Base-by-base conservation (phyloP, 2,888 invertebrate species). In the Lasioglossum malachurum region DNA sequence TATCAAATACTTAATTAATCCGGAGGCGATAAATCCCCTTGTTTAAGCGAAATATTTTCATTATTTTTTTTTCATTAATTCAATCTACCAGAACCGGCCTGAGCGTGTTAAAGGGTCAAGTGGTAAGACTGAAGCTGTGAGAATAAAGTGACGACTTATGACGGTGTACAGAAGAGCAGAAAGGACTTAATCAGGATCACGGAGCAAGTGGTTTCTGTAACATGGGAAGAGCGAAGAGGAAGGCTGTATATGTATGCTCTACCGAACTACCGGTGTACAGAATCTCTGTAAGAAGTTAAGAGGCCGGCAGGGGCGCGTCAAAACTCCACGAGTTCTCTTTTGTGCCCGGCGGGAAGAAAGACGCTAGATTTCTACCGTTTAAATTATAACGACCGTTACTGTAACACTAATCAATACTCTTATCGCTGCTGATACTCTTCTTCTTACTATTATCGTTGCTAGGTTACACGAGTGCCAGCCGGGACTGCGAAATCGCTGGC, bases 401-500 rank as follows among this genome's bases (percentile, higher is more conserved):
- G 57, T 86, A 86, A 84, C 77, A 77, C 78, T 88, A 87, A 76
- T 80, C 85, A 85, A 82, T 80, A 83, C 69, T 82, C 85, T 78
- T 88, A 88, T 85, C 84, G 88, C 88, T 87, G 85, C 88, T 85
- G 85, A 88, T 87, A 85, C 72, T 88, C 84, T 81, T 82, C 87
- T 87, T 88, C 82, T 83, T 85, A 87, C 78, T 80, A 87, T 88
- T 85, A 88, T 85, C 85, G 75, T 82, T 85, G 80, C 80, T 87
- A 88, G 84, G 49, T 81, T 80, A 80, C 78, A 64, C 41, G 38
- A 71, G 72, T 27, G 78, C 73, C 79, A 67, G 71, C 86, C 38
- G 38, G 35, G 4, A 74, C 35, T 49, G 44, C 78, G 78, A 77
- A 44, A 75, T 84, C 69, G 41, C 75, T 78, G 84, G 60, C 44